Evolutionary conservation across 2,888 invertebrate genomes (phyloP), one percentile per base, ranked within the genome.

Genomic region (Coenonympha glycerion): DNA sequence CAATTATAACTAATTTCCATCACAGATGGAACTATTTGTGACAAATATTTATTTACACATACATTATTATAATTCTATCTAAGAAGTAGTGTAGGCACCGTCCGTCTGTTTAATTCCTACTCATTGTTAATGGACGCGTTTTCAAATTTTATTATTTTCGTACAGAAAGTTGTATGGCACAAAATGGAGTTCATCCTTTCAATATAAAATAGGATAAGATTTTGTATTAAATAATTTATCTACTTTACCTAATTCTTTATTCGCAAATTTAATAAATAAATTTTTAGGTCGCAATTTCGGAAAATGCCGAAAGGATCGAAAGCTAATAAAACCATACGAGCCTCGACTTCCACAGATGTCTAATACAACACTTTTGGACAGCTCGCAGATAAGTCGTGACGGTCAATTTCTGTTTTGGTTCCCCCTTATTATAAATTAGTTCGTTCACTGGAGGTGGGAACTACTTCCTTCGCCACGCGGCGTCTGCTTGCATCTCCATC

Each of bases 401-500:
- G 36, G 8, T 36, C 21, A 21, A 1, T 36, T 15, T 11, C 21
- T 36, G 22, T 37, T 11, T 5, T 24, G 39, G 5, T 13, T 22
- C 9, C 8, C 4, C 3, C 9, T 13, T 8, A 3, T 39, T 16
- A 21, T 19, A 18, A 3, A 3, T 6, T 19, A 4, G 19, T 5
- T 9, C 1, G 16, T 16, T 22, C n/a, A n/a, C 22, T 9, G 3
- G 26, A 30, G 8, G 11, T 50, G 34, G 34, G 33, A 49, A 52
- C 47, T 59, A 57, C 49, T 63, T 58, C 47, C 40, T 55, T 33
- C 39, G 53, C 55, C 59, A 69, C 11, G 75, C 59, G 58, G 71
- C 65, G 66, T 81, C 79, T 2, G 71, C 68, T 52, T 78, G 76
- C 61, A 71, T 61, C 11, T 69, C 69, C 47, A 73, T 59, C 11